These are phyloP conservation scores for Paguma larvata DNA, from an alignment of 2,797 vertebrate genomes.

Conservation along the genomic window DNA sequence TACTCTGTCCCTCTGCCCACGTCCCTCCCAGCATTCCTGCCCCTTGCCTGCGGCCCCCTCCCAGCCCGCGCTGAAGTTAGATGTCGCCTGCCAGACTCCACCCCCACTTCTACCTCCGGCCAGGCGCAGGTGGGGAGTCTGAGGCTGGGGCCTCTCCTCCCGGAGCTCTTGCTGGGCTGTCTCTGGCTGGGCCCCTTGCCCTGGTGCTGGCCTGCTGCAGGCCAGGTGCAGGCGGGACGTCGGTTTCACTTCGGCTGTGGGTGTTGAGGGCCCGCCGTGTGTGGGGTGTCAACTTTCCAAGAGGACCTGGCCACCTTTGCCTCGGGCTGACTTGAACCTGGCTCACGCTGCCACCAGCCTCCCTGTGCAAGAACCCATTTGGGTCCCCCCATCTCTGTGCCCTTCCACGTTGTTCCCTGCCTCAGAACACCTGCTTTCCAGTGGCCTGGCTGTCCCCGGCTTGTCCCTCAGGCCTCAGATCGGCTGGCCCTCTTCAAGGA, in stretches of 20 bases:
- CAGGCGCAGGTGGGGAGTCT: no score
- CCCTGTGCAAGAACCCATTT: neutral
- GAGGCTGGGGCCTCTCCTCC: neutral
- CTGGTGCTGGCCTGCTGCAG: neutral
- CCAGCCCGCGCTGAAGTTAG: neutral
- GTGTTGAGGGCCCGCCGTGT: neutral
- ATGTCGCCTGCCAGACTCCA: neutral
- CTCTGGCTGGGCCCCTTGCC: neutral
- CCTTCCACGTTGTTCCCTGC: neutral
- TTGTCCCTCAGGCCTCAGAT: neutral
- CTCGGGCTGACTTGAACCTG: neutral
- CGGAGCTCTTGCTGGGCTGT: no score
- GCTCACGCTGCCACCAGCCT: neutral
- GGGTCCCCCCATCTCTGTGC: neutral
- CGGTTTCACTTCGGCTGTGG: neutral
- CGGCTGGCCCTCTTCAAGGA: neutral
- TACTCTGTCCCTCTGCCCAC: neutral
- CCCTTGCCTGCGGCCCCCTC: neutral
- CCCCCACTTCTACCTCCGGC: neutral
- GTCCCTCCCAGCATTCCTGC: neutral
- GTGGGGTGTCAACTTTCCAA: neutral
- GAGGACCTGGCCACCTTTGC: neutral
- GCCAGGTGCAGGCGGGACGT: neutral
- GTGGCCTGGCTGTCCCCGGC: neutral
- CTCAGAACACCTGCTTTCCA: neutral